Evolutionary conservation across 2,113 vertebrate genomes (phyloP).

Genomic region (Muntiacus reevesi): DNA sequence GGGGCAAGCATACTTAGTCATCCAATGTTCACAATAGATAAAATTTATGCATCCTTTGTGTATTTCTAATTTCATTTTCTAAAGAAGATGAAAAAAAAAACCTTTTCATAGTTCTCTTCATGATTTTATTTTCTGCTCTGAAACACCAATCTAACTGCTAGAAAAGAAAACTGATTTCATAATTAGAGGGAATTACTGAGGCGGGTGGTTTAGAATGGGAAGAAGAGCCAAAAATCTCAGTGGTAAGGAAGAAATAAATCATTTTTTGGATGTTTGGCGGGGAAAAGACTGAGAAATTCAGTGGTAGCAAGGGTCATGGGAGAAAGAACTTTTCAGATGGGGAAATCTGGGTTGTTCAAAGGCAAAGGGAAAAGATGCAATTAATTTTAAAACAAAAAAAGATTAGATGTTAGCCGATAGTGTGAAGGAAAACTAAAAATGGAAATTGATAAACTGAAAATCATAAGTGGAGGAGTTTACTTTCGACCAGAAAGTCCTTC

Average conservation of each 20-base stretch:
- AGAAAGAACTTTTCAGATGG: neutral
- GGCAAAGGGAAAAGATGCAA: neutral
- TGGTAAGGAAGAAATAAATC: neutral
- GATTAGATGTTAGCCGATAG: neutral
- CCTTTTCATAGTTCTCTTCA: neutral
- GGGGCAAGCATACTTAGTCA: neutral
- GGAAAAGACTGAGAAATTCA: neutral
- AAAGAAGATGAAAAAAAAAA: neutral
- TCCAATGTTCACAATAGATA: neutral
- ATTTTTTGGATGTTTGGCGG: neutral
- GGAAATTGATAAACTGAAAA: neutral
- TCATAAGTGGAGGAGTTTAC: neutral
- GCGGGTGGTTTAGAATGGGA: neutral
- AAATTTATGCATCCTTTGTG: neutral
- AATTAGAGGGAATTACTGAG: neutral
- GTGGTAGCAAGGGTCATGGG: neutral
- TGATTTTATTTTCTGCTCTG: slow-evolving; percentile 1
- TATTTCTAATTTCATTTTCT: neutral
- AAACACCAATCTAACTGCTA: neutral
- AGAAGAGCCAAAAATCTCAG: neutral
- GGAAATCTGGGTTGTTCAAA: neutral
- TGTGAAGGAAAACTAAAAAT: neutral
- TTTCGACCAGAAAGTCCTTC: neutral
- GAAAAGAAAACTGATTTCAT: neutral
- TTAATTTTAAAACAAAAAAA: neutral